Percentiles rank a stretch among this genome's conserved stretches.
Evolutionary conservation across 2,797 vertebrate species (phyloP).

Genomic region (Anguilla anguilla): DNA sequence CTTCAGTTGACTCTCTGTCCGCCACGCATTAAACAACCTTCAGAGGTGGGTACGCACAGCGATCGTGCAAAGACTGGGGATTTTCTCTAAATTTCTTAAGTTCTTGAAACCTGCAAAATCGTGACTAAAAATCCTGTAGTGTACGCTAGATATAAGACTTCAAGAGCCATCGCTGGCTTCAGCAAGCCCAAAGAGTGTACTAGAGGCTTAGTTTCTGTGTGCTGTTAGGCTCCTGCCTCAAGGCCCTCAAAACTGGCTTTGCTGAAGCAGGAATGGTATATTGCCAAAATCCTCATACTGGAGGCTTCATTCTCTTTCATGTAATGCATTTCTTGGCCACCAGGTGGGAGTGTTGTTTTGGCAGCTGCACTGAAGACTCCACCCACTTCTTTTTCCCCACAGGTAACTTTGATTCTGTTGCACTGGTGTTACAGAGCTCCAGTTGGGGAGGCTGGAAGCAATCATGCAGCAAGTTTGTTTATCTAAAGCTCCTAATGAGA

Average conservation of each 20-base stretch:
- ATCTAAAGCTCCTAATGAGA: constrained; percentile 33
- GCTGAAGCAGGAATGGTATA: not conserved
- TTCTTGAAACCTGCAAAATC: too few species aligned
- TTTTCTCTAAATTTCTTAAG: too few species aligned
- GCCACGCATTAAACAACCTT: too few species aligned
- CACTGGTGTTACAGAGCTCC: not conserved
- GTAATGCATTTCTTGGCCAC: constrained; percentile 45
- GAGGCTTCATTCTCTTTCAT: not conserved
- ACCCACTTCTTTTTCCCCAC: not conserved
- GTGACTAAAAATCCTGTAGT: too few species aligned
- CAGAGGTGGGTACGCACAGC: too few species aligned
- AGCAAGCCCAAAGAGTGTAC: not conserved
- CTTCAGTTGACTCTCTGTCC: too few species aligned
- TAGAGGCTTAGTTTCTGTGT: not conserved
- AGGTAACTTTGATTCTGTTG: constrained; percentile 16
- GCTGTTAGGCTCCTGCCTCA: not conserved
- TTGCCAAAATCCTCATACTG: not conserved
- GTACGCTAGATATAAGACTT: too few species aligned
- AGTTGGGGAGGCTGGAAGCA: constrained; percentile 17
- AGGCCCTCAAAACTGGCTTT: not conserved
- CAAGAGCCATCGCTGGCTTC: not conserved
- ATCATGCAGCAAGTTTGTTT: constrained; percentile 30
- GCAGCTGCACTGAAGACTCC: not conserved
- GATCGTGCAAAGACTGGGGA: too few species aligned
- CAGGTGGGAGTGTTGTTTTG: constrained; percentile 66